Evolutionary conservation across 2,113 vertebrate species (phyloP).

Genomic region (Lepidothrix coronata): DNA sequence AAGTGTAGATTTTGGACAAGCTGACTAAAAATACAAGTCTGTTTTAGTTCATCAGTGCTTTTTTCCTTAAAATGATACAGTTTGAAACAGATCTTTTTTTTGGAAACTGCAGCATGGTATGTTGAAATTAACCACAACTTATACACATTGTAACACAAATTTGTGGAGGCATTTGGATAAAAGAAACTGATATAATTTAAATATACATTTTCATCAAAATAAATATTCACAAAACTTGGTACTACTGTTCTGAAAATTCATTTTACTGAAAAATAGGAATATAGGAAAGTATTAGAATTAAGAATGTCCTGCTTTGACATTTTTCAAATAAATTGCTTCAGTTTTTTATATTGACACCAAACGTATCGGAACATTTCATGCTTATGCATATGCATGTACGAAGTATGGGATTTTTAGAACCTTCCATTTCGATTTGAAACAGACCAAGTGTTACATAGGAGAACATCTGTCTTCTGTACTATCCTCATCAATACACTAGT

Average conservation of each 20-base stretch:
- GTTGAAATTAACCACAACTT: not conserved
- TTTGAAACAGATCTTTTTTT: not conserved
- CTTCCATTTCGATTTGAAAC: not conserved
- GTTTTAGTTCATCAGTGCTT: not conserved
- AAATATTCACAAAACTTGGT: not conserved
- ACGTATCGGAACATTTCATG: not conserved
- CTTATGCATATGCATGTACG: not conserved
- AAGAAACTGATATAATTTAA: not conserved
- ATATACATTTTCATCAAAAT: not conserved
- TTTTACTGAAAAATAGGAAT: not conserved
- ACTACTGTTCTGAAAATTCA: not conserved
- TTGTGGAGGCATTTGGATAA: not conserved
- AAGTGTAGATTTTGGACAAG: not conserved
- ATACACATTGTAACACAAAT: not conserved
- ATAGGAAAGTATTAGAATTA: not conserved
- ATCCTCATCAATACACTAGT: not conserved
- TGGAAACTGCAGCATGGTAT: not conserved
- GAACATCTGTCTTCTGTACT: not conserved
- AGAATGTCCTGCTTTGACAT: not conserved
- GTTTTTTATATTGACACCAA: not conserved
- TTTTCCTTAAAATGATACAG: not conserved
- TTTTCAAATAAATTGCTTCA: not conserved
- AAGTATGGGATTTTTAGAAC: not conserved
- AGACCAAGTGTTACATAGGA: not conserved
- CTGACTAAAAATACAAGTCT: not conserved